Base-by-base conservation (phyloP, 2,888 invertebrate species). In the Drosophila crucigera region DNA sequence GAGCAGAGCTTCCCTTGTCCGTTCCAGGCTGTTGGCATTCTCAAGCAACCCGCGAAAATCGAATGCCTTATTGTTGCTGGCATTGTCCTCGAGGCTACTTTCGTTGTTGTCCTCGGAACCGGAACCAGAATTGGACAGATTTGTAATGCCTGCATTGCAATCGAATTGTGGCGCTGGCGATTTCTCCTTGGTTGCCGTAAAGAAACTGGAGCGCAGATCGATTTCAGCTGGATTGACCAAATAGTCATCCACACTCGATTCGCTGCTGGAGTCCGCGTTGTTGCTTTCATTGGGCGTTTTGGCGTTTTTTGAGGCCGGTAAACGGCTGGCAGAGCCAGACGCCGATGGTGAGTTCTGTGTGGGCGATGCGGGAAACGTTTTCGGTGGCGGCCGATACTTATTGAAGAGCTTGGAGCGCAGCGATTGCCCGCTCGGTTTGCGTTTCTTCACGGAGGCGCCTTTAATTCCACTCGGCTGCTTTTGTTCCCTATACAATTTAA, bases 21-120 rank as follows among this genome's bases (percentile, higher is more conserved):
- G 94, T 90, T 95, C 95, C 71, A 96, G 91, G 92, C 94, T 94
- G 56, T 93, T 94, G 76, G 95, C 95, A 83, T 95, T 95, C 73
- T 95, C 94, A 88, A 95, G 94, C 19, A 96, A 93, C 80, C 95
- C 94, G 94, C 89, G 87, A 80, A 92, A 91, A 66, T 92, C 92
- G 55, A 92, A 92, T 25, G 80, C 82, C 30, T 89, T 85, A 19
- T 73, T 76, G 47, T 37, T 62, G 64, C 43, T 47, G 22, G 80
- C 79, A 54, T 84, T 84, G 11, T 90, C 88, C 25, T 88, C 87
- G 43, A 84, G 73, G 60, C 90, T 88, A 25, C 89, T 79, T n/a
- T 89, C 88, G 37, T 90, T 87, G 64, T 91, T 89, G 37, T 92
- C 91, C 63, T 92, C 92, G n/a, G 89, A 92, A 52, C 91, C 92